phyloP scores from a whole-genome alignment of 1,140 invertebrate species.

The Sogatella furcifera region DNA sequence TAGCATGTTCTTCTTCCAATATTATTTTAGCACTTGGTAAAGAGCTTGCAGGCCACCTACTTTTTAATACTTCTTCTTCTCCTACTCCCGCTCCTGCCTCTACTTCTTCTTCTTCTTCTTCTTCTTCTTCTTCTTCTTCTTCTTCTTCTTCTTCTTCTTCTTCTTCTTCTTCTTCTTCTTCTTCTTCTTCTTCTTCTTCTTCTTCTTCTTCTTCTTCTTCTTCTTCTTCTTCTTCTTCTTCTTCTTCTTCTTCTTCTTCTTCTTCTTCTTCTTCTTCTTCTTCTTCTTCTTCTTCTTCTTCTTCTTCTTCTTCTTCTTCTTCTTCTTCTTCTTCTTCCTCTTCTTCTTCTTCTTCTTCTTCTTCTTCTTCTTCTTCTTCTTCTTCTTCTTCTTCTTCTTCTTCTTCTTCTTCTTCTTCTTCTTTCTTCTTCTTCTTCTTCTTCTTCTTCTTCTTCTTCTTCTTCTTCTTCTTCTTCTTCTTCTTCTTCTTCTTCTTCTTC shows the following conservation, averaged over 20 bases:
- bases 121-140: neutral
- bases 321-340: no score
- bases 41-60: neutral
- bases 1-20: neutral
- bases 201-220: no score
- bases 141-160: neutral
- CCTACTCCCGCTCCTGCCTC: no score
- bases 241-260: neutral
- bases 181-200: neutral
- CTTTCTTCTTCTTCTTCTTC: no score
- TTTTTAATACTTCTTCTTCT: neutral
- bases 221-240: neutral
- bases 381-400: no score
- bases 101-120: neutral
- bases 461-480: no score
- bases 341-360: no score
- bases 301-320: no score
- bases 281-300: no score
- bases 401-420: no score
- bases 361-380: no score
- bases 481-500: neutral
- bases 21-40: neutral
- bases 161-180: neutral
- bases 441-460: no score
- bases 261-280: neutral